These are phyloP conservation scores for Heliconius cydno DNA, from an alignment of 2,888 invertebrate genomes.

Conservation along the genomic window DNA sequence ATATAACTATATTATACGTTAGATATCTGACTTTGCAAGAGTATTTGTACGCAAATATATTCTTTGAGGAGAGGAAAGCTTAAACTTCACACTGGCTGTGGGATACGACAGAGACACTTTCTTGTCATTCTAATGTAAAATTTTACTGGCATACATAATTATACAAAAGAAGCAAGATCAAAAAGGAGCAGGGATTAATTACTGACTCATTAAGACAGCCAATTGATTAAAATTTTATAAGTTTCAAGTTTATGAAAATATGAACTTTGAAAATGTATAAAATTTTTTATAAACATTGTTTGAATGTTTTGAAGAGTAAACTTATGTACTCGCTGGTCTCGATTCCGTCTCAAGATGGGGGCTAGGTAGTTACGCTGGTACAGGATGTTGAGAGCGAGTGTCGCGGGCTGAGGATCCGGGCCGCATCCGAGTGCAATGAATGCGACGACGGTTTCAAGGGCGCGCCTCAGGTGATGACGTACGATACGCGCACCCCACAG, in stretches of 20 bases:
- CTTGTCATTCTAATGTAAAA: not conserved
- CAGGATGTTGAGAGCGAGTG: constrained; percentile 65
- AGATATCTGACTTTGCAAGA: not conserved
- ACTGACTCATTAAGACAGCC: not conserved
- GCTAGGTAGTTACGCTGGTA: constrained; percentile 47
- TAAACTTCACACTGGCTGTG: not conserved
- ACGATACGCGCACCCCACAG: constrained; percentile 70
- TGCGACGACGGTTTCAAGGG: constrained; percentile 83
- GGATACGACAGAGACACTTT: not conserved
- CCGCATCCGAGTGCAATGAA: constrained; percentile 83
- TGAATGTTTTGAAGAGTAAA: not conserved
- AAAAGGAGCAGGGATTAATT: not conserved
- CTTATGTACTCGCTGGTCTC: not conserved
- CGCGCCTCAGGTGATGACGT: constrained; percentile 84
- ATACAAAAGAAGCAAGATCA: not conserved
- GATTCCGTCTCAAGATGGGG: constrained; percentile 10
- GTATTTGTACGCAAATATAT: not conserved
- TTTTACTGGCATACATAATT: not conserved
- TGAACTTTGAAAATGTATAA: not conserved
- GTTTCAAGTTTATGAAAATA: not conserved
- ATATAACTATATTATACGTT: too few relatives aligned
- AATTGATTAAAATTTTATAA: not conserved
- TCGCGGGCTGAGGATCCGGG: constrained; percentile 73
- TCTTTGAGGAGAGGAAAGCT: not conserved
- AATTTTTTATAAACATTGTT: not conserved